A percentile compares a stretch with the other conserved stretches of the same genome.
These are phyloP conservation scores for Octodonta nipae DNA, from an alignment of 2,888 invertebrate species.

Conservation along the genomic window DNA sequence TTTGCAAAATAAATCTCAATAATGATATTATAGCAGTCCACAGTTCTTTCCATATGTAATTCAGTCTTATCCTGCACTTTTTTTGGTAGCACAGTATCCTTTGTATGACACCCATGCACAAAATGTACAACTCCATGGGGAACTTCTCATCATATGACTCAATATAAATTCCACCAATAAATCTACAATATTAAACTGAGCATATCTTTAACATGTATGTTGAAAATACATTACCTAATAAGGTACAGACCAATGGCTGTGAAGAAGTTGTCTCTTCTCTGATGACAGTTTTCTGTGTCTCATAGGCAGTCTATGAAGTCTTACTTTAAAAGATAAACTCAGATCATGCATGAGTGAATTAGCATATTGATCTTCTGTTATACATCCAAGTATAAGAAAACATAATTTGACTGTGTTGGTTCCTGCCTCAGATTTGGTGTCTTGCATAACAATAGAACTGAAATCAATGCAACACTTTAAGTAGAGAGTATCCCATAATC, in stretches of 20 bases:
- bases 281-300: conserved; percentile 76
- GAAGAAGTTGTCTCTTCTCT: conserved; percentile 67
- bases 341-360: conserved; percentile 98
- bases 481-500: too few species aligned
- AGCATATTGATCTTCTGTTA: conserved; percentile 94
- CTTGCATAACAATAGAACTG: conserved; percentile 93
- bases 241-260: conserved; percentile 81
- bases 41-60: conserved; percentile 85
- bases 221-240: conserved; percentile 77
- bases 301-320: conserved; percentile 86
- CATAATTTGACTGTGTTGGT: conserved; percentile 85
- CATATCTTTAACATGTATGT: too few species aligned
- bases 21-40: conserved; percentile 90
- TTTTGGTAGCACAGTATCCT: conserved; percentile 87
- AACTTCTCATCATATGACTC: conserved; percentile 85
- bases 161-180: conserved; percentile 90
- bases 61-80: conserved; percentile 72
- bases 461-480: too few species aligned
- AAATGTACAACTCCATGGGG: conserved; percentile 79
- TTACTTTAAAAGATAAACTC: conserved; percentile 87
- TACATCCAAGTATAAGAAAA: conserved; percentile 87
- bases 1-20: conserved; percentile 76
- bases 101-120: conserved; percentile 76
- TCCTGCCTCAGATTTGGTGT: conserved; percentile 77
- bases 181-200: too few species aligned